phyloP scores from a whole-genome alignment of 2,797 vertebrate genomes.

The Lepus oiostolus region DNA sequence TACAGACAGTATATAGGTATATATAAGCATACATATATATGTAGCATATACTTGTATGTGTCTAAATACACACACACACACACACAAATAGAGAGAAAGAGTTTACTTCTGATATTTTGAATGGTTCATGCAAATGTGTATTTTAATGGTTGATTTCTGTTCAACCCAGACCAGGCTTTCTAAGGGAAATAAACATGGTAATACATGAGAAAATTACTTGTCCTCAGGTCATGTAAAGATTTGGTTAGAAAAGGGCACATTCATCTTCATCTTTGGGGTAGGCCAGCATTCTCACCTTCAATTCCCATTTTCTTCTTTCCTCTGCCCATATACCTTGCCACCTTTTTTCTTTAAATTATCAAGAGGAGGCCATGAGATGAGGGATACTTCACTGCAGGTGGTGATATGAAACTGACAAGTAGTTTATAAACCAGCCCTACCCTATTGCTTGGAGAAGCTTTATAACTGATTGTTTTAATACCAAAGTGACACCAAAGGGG shows the following conservation, averaged over 20 bases:
- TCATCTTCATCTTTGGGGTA: background rate
- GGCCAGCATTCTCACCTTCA: conserved; percentile 49
- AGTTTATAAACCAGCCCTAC: conserved; percentile 80
- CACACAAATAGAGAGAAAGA: background rate
- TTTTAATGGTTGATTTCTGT: conserved; percentile 71
- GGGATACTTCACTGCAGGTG: conserved; percentile 66
- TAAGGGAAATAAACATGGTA: conserved; percentile 72
- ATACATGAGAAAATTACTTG: conserved; percentile 67
- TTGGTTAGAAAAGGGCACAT: conserved; percentile 28
- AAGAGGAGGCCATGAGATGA: conserved; percentile 72
- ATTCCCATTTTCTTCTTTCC: conserved; percentile 65
- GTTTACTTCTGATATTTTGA: conserved; percentile 62
- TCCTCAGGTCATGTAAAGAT: conserved; percentile 59
- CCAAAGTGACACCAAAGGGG: conserved; percentile 89
- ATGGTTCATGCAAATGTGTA: conserved; percentile 8
- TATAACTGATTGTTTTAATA: conserved; percentile 89
- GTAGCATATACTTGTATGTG: background rate
- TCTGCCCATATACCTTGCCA: conserved; percentile 54
- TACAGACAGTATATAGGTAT: no score
- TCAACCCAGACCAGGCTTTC: conserved; percentile 59
- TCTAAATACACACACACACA: no score
- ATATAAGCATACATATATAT: background rate
- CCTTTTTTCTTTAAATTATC: conserved; percentile 64
- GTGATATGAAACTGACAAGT: conserved; percentile 76
- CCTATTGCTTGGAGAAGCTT: conserved; percentile 84